Evolutionary conservation across 2,888 invertebrate genomes (phyloP).

Genomic region (Eueremaeus valkanovi): DNA sequence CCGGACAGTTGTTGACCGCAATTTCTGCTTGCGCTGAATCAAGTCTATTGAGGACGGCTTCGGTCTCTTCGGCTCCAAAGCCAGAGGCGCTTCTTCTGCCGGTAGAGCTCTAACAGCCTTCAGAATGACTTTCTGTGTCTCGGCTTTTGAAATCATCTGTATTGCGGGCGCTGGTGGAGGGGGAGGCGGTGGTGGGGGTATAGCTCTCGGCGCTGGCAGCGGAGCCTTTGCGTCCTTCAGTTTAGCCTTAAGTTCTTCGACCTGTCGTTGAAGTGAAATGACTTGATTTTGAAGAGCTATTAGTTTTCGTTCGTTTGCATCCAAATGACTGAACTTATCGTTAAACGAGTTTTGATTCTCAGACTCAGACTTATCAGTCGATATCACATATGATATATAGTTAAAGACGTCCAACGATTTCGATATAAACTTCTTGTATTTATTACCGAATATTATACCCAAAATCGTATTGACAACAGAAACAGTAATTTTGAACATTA

Average conservation of each 20-base stretch:
- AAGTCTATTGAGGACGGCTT: slow-evolving; percentile 4
- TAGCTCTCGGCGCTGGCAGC: neutral
- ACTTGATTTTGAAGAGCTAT: slow-evolving; percentile 14
- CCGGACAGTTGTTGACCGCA: neutral
- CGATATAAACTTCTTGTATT: neutral
- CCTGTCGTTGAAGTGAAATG: neutral
- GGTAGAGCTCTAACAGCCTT: neutral
- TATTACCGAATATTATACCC: neutral
- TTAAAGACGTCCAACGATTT: neutral
- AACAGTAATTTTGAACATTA: no score
- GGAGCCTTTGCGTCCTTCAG: neutral
- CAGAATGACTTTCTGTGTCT: neutral
- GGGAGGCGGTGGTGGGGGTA: slow-evolving; percentile 8
- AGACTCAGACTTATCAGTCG: neutral
- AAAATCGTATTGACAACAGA: neutral
- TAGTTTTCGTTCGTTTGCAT: neutral
- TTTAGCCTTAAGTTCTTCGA: neutral
- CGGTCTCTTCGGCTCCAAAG: neutral
- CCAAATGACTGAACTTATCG: neutral
- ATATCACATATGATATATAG: neutral
- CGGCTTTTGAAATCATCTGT: neutral
- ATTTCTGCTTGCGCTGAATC: neutral
- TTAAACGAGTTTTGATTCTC: neutral
- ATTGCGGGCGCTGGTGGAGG: neutral
- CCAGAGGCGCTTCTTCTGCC: no score